phyloP scores from a whole-genome alignment of 1,140 invertebrate genomes.

The Bombus picipes region DNA sequence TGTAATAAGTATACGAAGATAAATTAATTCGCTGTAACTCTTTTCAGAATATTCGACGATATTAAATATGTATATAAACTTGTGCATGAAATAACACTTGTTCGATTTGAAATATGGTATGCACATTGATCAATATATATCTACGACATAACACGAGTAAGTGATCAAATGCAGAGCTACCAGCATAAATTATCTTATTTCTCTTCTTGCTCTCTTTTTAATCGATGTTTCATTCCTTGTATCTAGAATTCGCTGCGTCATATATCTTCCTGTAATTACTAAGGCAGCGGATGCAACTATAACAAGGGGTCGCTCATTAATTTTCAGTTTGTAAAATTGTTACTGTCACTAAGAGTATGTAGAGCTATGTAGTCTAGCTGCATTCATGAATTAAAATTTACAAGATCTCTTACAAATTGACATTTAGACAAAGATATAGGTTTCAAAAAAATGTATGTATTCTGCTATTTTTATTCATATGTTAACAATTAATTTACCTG shows the following conservation, averaged over 20 bases:
- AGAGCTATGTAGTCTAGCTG: background rate
- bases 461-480: background rate
- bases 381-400: background rate
- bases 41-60: background rate
- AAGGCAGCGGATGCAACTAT: background rate
- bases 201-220: background rate
- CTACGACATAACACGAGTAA: background rate
- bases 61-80: background rate
- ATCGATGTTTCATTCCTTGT: background rate
- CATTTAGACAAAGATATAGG: background rate
- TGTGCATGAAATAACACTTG: too few species aligned
- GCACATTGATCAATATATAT: background rate
- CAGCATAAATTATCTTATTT: background rate
- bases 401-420: background rate
- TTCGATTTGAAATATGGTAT: background rate
- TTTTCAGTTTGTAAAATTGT: constrained; percentile 28
- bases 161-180: background rate
- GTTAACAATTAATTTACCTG: too few species aligned
- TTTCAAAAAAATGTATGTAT: background rate
- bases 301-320: constrained; percentile 10
- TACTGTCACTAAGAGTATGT: background rate
- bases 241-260: background rate
- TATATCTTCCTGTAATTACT: constrained; percentile 34
- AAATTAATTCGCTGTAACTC: too few species aligned
- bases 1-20: background rate